Conservation (phyloP, 2,888 invertebrate species). For the Epinotia ramella region DNA sequence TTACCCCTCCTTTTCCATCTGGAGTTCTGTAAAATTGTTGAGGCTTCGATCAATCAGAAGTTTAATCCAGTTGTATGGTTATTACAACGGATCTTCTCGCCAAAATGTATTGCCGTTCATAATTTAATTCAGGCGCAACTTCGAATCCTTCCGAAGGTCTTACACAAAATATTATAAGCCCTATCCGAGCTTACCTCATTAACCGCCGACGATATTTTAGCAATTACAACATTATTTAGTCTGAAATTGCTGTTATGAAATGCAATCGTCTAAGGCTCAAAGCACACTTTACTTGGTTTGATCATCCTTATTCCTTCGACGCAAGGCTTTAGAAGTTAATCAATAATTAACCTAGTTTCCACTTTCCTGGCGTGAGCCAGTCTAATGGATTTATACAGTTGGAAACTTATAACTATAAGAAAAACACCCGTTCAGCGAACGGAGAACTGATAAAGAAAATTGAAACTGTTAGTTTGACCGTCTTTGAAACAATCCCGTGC, state of each 20-base stretch:
- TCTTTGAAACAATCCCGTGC: slow-evolving; percentile 7
- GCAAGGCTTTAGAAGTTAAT: slow-evolving; percentile 32
- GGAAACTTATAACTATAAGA: slow-evolving; percentile 10
- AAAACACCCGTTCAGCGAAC: slow-evolving; percentile 6
- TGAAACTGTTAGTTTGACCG: slow-evolving; percentile 2
- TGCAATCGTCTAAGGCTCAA: slow-evolving; percentile 12
- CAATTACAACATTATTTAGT: slow-evolving; percentile 23
- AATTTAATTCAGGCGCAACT: background rate
- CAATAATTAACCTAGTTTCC: slow-evolving; percentile 27
- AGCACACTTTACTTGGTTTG: slow-evolving; percentile 15
- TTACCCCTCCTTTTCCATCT: background rate
- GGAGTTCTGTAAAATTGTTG: background rate
- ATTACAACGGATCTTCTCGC: background rate
- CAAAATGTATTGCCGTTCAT: background rate
- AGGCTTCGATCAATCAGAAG: slow-evolving; percentile 15
- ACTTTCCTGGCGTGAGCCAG: background rate
- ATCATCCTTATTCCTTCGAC: slow-evolving; percentile 23
- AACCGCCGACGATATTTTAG: slow-evolving; percentile 18
- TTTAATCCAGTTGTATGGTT: background rate
- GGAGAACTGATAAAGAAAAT: slow-evolving; percentile 14
- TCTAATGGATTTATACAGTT: slow-evolving; percentile 18
- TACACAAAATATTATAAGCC: background rate
- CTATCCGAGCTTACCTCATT: slow-evolving; percentile 8
- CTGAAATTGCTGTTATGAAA: slow-evolving; percentile 33
- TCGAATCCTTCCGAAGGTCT: background rate